Base-by-base conservation (phyloP, 2,113 vertebrate species). In the Axis porcinus region DNA sequence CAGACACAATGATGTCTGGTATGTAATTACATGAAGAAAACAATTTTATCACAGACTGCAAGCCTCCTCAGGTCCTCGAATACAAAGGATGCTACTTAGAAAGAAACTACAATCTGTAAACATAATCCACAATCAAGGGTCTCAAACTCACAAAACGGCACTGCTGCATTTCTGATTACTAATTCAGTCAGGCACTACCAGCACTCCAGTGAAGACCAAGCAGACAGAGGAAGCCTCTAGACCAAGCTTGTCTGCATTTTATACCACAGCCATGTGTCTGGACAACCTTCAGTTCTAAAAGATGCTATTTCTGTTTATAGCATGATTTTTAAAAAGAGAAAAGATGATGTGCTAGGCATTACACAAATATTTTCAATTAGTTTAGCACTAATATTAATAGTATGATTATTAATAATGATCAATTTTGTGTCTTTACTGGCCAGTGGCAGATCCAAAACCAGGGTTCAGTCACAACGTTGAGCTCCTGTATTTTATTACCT, bases 61-160 rank as follows among this genome's bases (percentile, higher is more conserved):
- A 98, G 97, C 97, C 91, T 98, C 96, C 97, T 93, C 89, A 98
- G 98, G 97, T 98, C 97, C 98, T 98, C 98, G 86, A 98, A 98
- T 94, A 99, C 98, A 99, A 99, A 99, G 97, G 97, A 84, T 70
- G 88, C 96, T 96, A 98, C 98, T 99, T 98, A 98, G 98, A 99
- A 98, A 98, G 97, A 99, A 98, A 98, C 95, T 98, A 92, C 96
- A 98, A 98, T 98, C 98, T 99, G 97, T 98, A 98, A 98, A 98
- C 98, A 98, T 98, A 99, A 99, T 98, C 98, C 98, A 99, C 98
- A 99, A 98, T 98, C 98, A 99, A 99, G 98, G 95, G 98, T 98
- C 98, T 99, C 97, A 98, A 98, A 98, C 98, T 98, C 98, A 98
- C 95, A 97, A 98, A 98, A 98, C 52, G 98, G 98, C 98, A 98